These are phyloP conservation scores for Trichogramma pretiosum DNA, from an alignment of 1,140 invertebrate genomes.

Conservation along the genomic window DNA sequence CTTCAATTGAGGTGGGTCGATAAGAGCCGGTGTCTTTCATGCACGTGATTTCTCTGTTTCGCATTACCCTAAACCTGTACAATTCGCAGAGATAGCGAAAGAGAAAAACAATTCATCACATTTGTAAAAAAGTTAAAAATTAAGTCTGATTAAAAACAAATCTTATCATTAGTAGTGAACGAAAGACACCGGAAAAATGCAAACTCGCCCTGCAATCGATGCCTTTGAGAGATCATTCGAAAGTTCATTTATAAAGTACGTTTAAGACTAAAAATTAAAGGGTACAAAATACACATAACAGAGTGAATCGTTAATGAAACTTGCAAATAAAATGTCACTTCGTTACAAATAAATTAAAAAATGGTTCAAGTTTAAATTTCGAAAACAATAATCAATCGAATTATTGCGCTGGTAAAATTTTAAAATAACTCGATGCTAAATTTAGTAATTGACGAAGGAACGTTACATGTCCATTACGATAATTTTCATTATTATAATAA, in stretches of 20 bases:
- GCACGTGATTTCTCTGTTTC: conserved; percentile 2
- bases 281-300: conserved; percentile 17
- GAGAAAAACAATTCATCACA: background rate
- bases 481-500: conserved; percentile 43
- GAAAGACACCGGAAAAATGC: conserved; percentile 26
- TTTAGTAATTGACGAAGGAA: conserved; percentile 20
- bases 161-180: conserved; percentile 10
- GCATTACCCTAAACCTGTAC: conserved; percentile 8
- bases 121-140: conserved; percentile 1
- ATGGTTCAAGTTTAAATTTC: too few species aligned
- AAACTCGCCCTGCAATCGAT: conserved; percentile 28
- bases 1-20: conserved; percentile 29
- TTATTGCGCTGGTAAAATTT: too few species aligned
- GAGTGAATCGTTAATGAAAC: too few species aligned
- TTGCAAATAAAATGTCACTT: too few species aligned
- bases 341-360: too few species aligned
- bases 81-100: background rate
- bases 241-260: conserved; percentile 31
- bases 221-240: conserved; percentile 42
- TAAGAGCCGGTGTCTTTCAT: conserved; percentile 30
- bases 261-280: conserved; percentile 35
- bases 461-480: conserved; percentile 42
- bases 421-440: too few species aligned
- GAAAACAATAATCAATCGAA: too few species aligned
- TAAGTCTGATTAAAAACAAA: conserved; percentile 1